Percentiles rank a stretch among this genome's conserved stretches.
phyloP scores from a whole-genome alignment of 2,797 vertebrate genomes.

The Danio jaintianensis region DNA sequence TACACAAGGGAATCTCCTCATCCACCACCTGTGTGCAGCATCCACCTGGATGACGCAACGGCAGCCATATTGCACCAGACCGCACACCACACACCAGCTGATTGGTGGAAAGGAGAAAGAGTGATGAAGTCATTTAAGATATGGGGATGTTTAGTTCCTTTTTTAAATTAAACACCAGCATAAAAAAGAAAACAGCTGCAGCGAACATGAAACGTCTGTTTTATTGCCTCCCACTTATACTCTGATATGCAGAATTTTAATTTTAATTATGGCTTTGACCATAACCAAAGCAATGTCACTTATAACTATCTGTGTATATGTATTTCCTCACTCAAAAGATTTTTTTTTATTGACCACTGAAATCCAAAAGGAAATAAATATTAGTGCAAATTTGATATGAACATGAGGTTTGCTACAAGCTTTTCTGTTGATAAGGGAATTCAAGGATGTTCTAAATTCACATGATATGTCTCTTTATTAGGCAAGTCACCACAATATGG shows the following conservation, averaged over 20 bases:
- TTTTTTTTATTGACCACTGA: conserved; percentile 11
- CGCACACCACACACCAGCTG: too few relatives aligned
- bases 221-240: conserved; percentile 26
- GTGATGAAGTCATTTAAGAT: too few relatives aligned
- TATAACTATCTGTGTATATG: not conserved
- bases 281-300: conserved; percentile 8
- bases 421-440: not conserved
- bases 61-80: too few relatives aligned
- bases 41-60: too few relatives aligned
- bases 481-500: conserved; percentile 83
- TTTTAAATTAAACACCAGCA: not conserved
- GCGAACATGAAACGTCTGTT: not conserved
- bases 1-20: too few relatives aligned
- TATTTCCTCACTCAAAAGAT: not conserved
- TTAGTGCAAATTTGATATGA: conserved; percentile 38
- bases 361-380: conserved; percentile 23
- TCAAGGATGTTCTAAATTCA: conserved; percentile 22
- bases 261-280: conserved; percentile 9
- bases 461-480: conserved; percentile 75
- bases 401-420: conserved; percentile 30
- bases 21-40: too few relatives aligned
- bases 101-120: too few relatives aligned
- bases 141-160: not conserved
- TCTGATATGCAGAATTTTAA: not conserved
- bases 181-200: conserved; percentile 22